These are phyloP conservation scores for Pristionchus arcanus DNA, from an alignment of 2,888 invertebrate genomes.

Conservation along the genomic window DNA sequence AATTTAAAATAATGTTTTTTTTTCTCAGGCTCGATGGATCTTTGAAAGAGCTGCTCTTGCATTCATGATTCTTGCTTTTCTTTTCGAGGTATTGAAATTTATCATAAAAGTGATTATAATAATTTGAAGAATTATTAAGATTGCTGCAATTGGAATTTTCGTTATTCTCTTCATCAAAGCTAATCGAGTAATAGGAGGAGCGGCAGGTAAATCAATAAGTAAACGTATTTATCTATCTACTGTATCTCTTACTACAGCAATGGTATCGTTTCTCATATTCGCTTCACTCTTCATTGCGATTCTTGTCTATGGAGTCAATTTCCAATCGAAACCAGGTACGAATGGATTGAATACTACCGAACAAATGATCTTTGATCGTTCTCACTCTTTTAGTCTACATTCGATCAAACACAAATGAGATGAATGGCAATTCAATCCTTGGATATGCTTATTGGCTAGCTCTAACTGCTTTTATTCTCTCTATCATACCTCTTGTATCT, in stretches of 20 bases:
- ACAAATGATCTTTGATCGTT: not conserved
- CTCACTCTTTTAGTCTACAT: constrained; percentile 63
- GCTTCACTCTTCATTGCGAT: constrained; percentile 39
- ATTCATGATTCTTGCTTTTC: constrained; percentile 66
- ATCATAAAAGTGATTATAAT: not conserved
- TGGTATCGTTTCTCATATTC: constrained; percentile 32
- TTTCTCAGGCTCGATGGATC: constrained; percentile 56
- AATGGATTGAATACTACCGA: not conserved
- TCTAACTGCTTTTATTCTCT: constrained; percentile 31
- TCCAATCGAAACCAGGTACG: constrained; percentile 49
- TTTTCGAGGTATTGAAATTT: constrained; percentile 58
- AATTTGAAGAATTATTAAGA: not conserved
- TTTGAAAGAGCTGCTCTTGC: constrained; percentile 67
- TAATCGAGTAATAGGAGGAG: not conserved
- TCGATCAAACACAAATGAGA: constrained; percentile 64
- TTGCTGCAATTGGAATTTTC: constrained; percentile 51
- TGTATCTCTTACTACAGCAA: not conserved
- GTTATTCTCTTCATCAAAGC: constrained; percentile 34
- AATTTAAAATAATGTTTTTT: not conserved
- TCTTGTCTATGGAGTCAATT: constrained; percentile 36
- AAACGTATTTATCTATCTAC: not conserved
- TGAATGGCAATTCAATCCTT: constrained; percentile 65
- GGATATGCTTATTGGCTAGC: constrained; percentile 67
- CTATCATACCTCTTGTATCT: constrained; percentile 52
- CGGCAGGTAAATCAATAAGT: constrained; percentile 22